Evolutionary conservation across 2,888 invertebrate genomes (phyloP).

Genomic region (Strigamia maritima): DNA sequence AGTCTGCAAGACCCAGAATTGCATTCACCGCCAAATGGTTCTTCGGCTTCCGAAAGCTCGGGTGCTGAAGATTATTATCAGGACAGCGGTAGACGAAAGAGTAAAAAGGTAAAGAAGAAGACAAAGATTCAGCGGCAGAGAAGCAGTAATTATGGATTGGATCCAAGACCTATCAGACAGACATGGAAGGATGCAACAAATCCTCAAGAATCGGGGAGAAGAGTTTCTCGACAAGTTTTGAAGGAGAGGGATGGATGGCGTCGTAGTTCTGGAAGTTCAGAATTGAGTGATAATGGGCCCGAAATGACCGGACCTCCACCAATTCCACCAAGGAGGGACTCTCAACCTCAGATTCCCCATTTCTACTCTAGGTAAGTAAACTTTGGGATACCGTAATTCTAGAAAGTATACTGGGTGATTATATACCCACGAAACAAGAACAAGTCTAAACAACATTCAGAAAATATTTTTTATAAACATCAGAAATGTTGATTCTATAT

Average conservation of each 20-base stretch:
- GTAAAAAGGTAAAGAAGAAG: neutral
- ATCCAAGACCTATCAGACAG: neutral
- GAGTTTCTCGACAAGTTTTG: slow-evolving; percentile 36
- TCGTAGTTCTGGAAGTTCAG: slow-evolving; percentile 41
- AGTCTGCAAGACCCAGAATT: neutral
- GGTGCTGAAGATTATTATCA: neutral
- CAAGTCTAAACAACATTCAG: too few relatives aligned
- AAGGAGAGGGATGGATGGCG: slow-evolving; percentile 30
- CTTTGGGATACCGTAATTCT: neutral
- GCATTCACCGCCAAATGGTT: neutral
- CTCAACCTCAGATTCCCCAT: neutral
- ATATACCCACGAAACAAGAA: too few relatives aligned
- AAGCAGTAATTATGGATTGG: neutral
- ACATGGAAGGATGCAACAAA: neutral
- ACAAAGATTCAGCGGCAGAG: neutral
- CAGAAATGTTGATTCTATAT: too few relatives aligned
- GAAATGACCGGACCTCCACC: neutral
- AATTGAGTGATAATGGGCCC: slow-evolving; percentile 40
- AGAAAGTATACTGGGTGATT: too few relatives aligned
- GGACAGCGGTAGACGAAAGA: neutral
- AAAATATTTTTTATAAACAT: too few relatives aligned
- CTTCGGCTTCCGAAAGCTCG: slow-evolving; percentile 25
- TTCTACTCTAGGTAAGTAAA: neutral
- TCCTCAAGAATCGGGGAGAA: neutral
- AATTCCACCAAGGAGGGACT: slow-evolving; percentile 34